Conservation (phyloP, 2,113 vertebrate species). For the Sapayoa aenigma region DNA sequence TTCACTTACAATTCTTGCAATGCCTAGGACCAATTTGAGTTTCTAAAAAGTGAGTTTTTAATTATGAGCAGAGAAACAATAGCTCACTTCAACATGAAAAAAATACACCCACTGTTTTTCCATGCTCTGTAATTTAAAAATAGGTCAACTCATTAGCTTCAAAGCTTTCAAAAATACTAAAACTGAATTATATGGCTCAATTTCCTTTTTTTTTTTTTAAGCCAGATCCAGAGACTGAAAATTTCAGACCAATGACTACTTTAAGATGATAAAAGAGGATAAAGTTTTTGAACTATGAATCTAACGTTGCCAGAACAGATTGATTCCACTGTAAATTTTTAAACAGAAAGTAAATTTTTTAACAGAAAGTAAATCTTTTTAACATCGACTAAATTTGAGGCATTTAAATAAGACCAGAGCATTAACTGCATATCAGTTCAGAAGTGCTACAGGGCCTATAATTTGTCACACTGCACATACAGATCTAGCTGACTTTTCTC, state of each 20-base stretch:
- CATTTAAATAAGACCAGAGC: conserved; percentile 27
- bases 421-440: not conserved
- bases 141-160: not conserved
- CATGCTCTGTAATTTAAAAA: conserved; percentile 19
- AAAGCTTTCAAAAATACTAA: not conserved
- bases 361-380: conserved; percentile 48
- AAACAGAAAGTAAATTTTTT: conserved; percentile 41
- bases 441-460: not conserved
- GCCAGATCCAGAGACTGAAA: not conserved
- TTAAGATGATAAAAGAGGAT: not conserved
- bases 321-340: conserved; percentile 41
- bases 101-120: conserved; percentile 36
- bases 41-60: not conserved
- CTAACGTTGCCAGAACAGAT: not conserved
- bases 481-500: not conserved
- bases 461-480: not conserved
- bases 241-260: not conserved
- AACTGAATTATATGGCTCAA: not conserved
- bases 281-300: conserved; percentile 36
- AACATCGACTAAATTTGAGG: not conserved
- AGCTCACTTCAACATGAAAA: conserved; percentile 13
- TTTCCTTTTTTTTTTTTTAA: not conserved
- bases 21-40: not conserved
- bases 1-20: not conserved
- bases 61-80: conserved; percentile 33